Evolutionary conservation across 2,888 invertebrate species (phyloP), one percentile per base, ranked within the genome.

Genomic region (Lithophane semibrunnea): DNA sequence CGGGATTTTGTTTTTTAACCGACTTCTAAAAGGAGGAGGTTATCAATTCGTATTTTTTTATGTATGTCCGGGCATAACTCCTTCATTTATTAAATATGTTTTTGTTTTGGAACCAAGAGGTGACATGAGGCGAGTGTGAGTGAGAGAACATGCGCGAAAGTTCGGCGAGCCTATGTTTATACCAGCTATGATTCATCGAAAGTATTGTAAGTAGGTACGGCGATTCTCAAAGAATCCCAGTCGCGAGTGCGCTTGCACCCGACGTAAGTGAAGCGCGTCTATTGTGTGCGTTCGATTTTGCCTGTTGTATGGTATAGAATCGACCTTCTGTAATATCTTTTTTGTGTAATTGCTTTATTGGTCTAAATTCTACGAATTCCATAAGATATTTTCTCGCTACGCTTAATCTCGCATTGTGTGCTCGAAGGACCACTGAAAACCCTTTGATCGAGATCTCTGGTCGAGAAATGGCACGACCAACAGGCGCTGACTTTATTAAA

Each of bases 351-450:
- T 21, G 73, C 77, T 75, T 87, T 84, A 79, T 87, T 86, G 84
- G 86, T 70, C 65, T 76, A 77, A 87, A 85, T 87, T 79, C 79
- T 73, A 65, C 65, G 73, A 75, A 85, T 83, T 76, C 77, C 67
- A 60, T 65, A 69, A 80, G 79, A 77, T 67, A 76, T 86, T 87
- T 87, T 79, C 77, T 75, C 71, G 72, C 79, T 63, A 79, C 77
- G 73, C 78, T 77, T 84, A 86, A 80, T 84, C 86, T 80, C 29
- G 42, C 68, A 73, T 74, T 80, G 77, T 86, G 72, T 69, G 84
- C 72, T 73, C 79, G 80, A 83, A 82, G n/a, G 79, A 82, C 73
- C 74, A 64, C 73, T 37, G 44, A 63, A 83, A 61, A 74, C 69
- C 68, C 67, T 85, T 85, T 87, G 83, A 86, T 79, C 72, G 67